Conservation (phyloP, 2,888 invertebrate genomes). For the Hymenopus coronatus region DNA sequence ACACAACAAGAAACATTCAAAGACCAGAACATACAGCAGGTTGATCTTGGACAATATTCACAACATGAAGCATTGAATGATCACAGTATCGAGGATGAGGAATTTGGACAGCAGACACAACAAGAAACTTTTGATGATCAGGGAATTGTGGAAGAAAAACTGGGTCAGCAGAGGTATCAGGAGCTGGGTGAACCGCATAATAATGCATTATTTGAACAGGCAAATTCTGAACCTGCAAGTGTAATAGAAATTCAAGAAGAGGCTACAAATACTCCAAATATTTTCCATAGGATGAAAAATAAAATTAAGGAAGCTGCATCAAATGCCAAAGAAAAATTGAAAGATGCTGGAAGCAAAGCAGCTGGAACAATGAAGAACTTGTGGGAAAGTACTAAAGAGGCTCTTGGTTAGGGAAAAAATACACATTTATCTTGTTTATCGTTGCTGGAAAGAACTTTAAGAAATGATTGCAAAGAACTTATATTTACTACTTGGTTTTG, state of each 20-base stretch:
- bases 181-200: neutral
- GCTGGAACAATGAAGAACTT: neutral
- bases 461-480: too few relatives aligned
- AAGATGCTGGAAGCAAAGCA: neutral
- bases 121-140: slow-evolving; percentile 5
- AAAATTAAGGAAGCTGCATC: neutral
- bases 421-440: neutral
- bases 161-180: neutral
- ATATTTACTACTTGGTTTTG: too few relatives aligned
- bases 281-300: neutral
- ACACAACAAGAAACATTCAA: neutral
- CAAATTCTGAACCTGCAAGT: neutral
- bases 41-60: slow-evolving; percentile 33
- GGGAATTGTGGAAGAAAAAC: neutral
- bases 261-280: neutral
- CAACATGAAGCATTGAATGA: slow-evolving; percentile 31
- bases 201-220: neutral
- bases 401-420: neutral
- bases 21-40: slow-evolving; percentile 24
- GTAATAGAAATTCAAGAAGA: neutral
- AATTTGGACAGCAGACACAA: neutral
- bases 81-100: slow-evolving; percentile 9
- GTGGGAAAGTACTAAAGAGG: neutral
- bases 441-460: neutral
- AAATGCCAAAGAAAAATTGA: neutral